Conservation (phyloP, 2,888 invertebrate species). For the Pseudococcus longispinus region DNA sequence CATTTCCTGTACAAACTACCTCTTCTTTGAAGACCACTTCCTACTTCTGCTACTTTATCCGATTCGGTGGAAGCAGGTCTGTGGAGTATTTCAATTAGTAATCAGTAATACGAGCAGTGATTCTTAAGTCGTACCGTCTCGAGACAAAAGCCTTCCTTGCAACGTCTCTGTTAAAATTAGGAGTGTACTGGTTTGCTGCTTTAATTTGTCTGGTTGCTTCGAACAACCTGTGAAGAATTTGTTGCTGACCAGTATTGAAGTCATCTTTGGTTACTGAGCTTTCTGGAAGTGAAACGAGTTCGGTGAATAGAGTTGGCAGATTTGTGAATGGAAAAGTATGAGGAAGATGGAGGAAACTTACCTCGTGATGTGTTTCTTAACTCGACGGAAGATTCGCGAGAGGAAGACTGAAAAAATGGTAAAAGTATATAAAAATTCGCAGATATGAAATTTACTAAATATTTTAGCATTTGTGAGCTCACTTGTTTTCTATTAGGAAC, state of each 20-base stretch:
- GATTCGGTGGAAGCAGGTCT: conserved; percentile 72
- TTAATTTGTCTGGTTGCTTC: conserved; percentile 47
- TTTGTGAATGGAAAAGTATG: background rate
- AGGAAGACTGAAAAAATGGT: conserved; percentile 1
- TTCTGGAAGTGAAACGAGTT: background rate
- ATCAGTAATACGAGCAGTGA: conserved; percentile 28
- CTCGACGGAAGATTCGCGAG: conserved; percentile 51
- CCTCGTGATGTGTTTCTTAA: conserved; percentile 46
- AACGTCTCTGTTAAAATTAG: conserved; percentile 37
- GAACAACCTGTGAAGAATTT: conserved; percentile 45
- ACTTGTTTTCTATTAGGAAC: conserved; percentile 49
- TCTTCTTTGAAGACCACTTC: conserved; percentile 61
- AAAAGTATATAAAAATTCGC: background rate
- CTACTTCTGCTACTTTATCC: conserved; percentile 66
- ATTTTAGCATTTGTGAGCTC: background rate
- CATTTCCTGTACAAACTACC: conserved; percentile 73
- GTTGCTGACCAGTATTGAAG: background rate
- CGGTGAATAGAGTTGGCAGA: background rate
- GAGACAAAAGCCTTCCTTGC: conserved; percentile 50
- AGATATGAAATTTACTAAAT: background rate
- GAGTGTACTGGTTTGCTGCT: background rate
- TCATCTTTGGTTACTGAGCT: conserved; percentile 52
- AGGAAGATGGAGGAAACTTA: background rate
- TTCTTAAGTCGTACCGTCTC: background rate
- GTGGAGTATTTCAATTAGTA: conserved; percentile 42